These are phyloP conservation scores for Conistra vaccinii DNA, from an alignment of 2,888 invertebrate genomes.

Conservation along the genomic window DNA sequence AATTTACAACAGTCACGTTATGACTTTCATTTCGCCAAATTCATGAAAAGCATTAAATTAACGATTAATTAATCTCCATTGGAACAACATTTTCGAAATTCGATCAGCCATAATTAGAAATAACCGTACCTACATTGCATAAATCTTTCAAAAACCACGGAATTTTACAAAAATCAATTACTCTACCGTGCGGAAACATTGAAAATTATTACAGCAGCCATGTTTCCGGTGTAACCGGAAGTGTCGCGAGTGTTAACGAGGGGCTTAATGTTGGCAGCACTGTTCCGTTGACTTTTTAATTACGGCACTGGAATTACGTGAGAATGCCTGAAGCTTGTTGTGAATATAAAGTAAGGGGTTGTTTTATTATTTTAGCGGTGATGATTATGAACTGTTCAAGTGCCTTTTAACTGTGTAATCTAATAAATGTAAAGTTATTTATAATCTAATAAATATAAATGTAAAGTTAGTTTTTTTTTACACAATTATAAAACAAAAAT, in stretches of 20 bases:
- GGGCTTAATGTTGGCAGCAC: conserved; percentile 86
- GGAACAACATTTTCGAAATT: neutral
- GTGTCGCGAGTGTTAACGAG: conserved; percentile 83
- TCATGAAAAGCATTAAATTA: neutral
- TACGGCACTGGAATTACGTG: conserved; percentile 87
- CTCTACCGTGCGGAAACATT: conserved; percentile 41
- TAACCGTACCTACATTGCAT: neutral
- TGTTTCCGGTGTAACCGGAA: conserved; percentile 68
- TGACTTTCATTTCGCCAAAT: neutral
- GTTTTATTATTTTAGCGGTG: conserved; percentile 55
- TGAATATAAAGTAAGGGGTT: conserved; percentile 81
- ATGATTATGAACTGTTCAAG: neutral
- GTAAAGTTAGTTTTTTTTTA: too few relatives aligned
- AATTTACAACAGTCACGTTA: neutral
- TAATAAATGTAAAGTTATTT: too few relatives aligned
- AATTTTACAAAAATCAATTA: conserved; percentile 47
- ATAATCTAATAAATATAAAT: too few relatives aligned
- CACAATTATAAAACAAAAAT: too few relatives aligned
- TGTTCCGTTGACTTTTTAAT: conserved; percentile 88
- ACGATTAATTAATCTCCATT: neutral
- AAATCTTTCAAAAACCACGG: neutral
- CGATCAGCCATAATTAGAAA: neutral
- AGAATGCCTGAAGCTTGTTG: conserved; percentile 80
- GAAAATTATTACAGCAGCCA: conserved; percentile 67
- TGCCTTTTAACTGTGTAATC: neutral